Conservation (phyloP, 2,113 vertebrate genomes). For the Erythrolamprus reginae region DNA sequence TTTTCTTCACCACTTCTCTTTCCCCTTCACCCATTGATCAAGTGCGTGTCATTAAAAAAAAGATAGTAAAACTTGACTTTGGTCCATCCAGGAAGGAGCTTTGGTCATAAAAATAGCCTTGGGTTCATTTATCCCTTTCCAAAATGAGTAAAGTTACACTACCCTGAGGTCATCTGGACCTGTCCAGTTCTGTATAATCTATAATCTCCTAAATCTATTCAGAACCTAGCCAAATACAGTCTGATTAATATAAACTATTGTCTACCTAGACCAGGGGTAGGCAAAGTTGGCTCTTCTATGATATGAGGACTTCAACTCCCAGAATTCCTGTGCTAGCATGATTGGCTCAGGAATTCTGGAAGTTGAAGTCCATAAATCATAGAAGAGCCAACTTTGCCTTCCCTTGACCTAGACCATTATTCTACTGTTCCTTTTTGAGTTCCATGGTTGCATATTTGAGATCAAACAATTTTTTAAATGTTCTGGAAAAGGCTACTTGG, state of each 20-base stretch:
- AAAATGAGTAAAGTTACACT: background rate
- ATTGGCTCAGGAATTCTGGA: too few species aligned
- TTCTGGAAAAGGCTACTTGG: background rate
- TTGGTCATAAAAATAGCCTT: background rate
- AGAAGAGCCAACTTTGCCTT: too few species aligned
- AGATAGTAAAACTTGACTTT: background rate
- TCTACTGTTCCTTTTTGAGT: background rate
- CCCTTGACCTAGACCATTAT: background rate
- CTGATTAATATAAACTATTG: background rate
- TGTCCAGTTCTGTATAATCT: background rate
- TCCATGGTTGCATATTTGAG: background rate
- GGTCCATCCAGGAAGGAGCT: background rate
- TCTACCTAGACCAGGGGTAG: too few species aligned
- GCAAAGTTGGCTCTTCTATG: too few species aligned
- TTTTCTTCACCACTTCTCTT: background rate
- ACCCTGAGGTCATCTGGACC: background rate
- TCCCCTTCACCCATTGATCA: background rate
- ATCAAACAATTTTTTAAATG: background rate
- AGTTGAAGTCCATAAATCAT: too few species aligned
- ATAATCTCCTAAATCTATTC: background rate
- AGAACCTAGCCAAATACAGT: background rate
- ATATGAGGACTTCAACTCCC: too few species aligned
- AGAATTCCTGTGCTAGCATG: too few species aligned
- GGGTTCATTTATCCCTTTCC: background rate
- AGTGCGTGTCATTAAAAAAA: background rate